Base-by-base conservation (phyloP, 2,888 invertebrate genomes). In the Thera britannica region DNA sequence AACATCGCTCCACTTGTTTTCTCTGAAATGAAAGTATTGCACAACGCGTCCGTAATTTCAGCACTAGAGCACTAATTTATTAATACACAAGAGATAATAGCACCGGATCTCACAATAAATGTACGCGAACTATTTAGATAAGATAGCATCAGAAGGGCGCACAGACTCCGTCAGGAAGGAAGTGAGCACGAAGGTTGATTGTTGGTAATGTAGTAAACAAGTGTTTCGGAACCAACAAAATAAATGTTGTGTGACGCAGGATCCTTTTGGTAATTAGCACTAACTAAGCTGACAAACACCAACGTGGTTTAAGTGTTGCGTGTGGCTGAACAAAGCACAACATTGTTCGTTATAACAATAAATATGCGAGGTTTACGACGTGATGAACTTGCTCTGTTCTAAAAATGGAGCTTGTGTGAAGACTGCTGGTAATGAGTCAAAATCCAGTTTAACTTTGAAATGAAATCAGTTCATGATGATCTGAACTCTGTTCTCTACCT, bases 141-240 rank as follows among this genome's bases (percentile, higher is more conserved):
- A 55, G 58, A 62, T 55, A 65, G 34, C 62, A 69, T 69, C 65
- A 56, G 58, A 69, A 69, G 69, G 69, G 65, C 69, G 66, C 62
- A 51, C 58, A 48, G 62, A 69, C 60, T 67, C 65, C 62, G 65
- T 59, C 59, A 59, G 69, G 69, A 69, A 69, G 69, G 69, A 69
- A 69, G 57, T 35, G 23, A 56, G 52, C 36, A 54, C 60, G 65
- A 69, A 69, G 69, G 69, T 62, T 66, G 61, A 58, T 44, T 41
- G 69, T 62, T 62, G 61, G 41, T 48, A 63, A 60, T 56, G 51
- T 61, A 9, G 57, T 66, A 58, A 66, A 62, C 66, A 66, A 66
- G 58, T 46, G 62, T 48, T 35, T 9, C 41, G 11, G n/a, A 64
- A 64, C 46, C 48, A 59, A 36, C 62, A 46, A 52, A 34, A 52